These are phyloP conservation scores for Brachyhypopomus gauderio DNA, from an alignment of 2,113 vertebrate genomes.

Conservation along the genomic window DNA sequence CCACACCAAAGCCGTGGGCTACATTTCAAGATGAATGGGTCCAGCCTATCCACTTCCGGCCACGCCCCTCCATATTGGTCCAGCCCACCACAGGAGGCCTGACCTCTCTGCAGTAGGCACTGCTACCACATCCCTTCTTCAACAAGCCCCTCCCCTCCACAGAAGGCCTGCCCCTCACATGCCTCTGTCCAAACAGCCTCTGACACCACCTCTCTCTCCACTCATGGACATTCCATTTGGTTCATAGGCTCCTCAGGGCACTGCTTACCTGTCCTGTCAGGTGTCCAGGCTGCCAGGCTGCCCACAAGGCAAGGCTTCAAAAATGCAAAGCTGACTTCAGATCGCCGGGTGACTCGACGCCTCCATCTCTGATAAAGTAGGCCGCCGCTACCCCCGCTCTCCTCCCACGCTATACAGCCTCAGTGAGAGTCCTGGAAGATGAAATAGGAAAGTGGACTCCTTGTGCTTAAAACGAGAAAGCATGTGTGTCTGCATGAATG, in stretches of 20 bases:
- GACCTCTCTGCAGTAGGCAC: too few relatives aligned
- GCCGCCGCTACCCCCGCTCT: constrained; percentile 35
- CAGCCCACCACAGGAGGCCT: too few relatives aligned
- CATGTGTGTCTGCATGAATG: constrained; percentile 39
- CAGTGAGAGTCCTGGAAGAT: constrained; percentile 69
- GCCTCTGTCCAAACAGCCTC: neutral
- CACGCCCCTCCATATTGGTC: neutral
- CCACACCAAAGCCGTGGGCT: constrained; percentile 19
- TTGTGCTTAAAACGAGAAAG: constrained; percentile 63
- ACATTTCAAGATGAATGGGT: constrained; percentile 3
- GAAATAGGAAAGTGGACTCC: constrained; percentile 66
- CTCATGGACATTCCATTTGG: constrained; percentile 6
- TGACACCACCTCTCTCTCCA: neutral
- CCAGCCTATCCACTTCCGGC: neutral
- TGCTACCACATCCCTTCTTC: too few relatives aligned
- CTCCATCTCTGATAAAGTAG: constrained; percentile 48
- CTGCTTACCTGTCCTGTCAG: too few relatives aligned
- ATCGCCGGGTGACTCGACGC: constrained; percentile 13
- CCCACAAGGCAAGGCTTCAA: constrained; percentile 16
- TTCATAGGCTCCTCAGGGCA: neutral
- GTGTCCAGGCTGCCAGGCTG: neutral
- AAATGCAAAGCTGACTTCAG: constrained; percentile 31
- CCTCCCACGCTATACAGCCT: constrained; percentile 61
- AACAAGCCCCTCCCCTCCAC: too few relatives aligned
- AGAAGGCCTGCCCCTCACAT: too few relatives aligned